Base-by-base conservation (phyloP, 2,797 vertebrate species). In the Syngnathus rostellatus region DNA sequence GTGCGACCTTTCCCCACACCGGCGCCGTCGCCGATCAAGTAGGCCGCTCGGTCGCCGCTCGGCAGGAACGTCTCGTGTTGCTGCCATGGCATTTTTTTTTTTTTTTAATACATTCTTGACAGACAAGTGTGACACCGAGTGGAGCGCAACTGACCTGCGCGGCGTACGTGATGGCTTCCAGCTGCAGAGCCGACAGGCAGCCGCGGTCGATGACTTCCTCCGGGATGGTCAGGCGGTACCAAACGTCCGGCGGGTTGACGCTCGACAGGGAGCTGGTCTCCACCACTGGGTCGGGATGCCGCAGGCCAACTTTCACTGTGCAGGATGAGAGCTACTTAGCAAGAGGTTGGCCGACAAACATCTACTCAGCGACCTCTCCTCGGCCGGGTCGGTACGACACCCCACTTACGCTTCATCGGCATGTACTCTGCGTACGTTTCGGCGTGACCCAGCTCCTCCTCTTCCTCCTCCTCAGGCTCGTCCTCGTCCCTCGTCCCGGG, bases 41-140 rank as follows among this genome's bases (percentile, higher is more conserved):
- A 99, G 60, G 95, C 94, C 63, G 97, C 97, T 86, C 97, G 86
- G 72, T 99, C 97, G 63, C 94, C 92, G 66, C 92, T 95, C 5
- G 95, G 95, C 62, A 99, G 94, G 91, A 96, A 97, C 78, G 96
- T 99, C 88, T 99, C 97, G 68, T 99, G 97, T 99, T 99, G 97
- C 97, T 92, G 77, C 9, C 38, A 2, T 1, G 50, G 37, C 25
- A 53, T 37, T 51, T 23, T 46, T 17, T 17, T 37, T 51, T 23
- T 46, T 17, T 17, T 43, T 43, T 2, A 11, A 43, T 6, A 17
- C 46, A 6, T 45, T 45, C 43, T 5, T 14, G 46, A 48, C 16
- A 17, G 16, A 14, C 3, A 14, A 1, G 5, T 10, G 2, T 62
- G 12, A 41, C 37, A 3, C n/a, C 25, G 31, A n/a, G 17, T 11